Base-by-base conservation (phyloP, 2,113 vertebrate genomes). In the Cyanocitta stelleri region DNA sequence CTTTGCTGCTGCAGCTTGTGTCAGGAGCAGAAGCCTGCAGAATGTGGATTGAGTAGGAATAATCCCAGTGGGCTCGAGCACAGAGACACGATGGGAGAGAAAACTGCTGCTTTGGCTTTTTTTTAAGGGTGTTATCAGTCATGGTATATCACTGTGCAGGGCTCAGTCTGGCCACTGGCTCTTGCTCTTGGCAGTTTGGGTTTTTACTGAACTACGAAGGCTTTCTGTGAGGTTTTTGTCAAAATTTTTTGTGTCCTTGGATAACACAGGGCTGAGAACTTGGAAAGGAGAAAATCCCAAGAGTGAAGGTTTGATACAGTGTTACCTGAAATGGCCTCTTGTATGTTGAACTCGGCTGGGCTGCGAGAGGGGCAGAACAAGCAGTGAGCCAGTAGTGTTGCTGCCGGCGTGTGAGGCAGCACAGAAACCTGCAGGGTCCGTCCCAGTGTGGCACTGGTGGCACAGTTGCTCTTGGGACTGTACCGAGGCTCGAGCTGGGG, bases 341-440 rank as follows among this genome's bases (percentile, higher is more conserved):
- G 41, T 1, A 0, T 3, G 29, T 43, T 49, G 68, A 55, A 3
- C 43, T 24, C 8, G 7, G 12, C 33, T 22, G 62, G 33, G n/a
- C 35, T 83, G 55, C 41, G 9, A n/a, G 44, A 15, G 19, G 56
- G 48, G 20, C 41, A 49, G 74, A 18, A 15, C 1, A 0, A 30
- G 54, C 63, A 4, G 24, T 1, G 7, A 33, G 54, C 16, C 19
- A 0, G 12, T 1, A 0, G 12, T 1, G 8, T 0, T 24, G 39
- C 3, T 51, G 30, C 30, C 41, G 69, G 8, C 0, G 1, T 6
- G 13, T 20, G 89, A 69, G 63, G 35, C 7, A 3, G 55, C 2
- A 0, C 10, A 12, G 35, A 72, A 37, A 1, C 39, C 39, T 18
- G 19, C 1, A 0, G 2, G 2, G 17, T 27, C 72, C 0, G 1